These are phyloP conservation scores for Florisuga fusca DNA, from an alignment of 2,797 vertebrate genomes.

Conservation along the genomic window DNA sequence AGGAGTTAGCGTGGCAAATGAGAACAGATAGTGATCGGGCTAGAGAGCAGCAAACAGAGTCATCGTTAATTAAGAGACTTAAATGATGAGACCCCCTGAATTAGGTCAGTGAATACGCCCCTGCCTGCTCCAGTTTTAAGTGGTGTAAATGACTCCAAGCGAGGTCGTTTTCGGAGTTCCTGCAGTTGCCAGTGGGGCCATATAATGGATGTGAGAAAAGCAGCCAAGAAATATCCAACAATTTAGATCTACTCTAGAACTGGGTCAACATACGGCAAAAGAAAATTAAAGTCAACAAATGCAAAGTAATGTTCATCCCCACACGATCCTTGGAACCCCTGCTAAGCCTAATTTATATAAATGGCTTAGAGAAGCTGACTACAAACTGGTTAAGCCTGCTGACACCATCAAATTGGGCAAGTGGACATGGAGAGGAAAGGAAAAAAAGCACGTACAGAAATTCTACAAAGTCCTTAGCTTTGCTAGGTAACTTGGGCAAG, in stretches of 20 bases:
- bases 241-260: conserved; percentile 61
- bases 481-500: conserved; percentile 45
- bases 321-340: conserved; percentile 56
- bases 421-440: conserved; percentile 31
- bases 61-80: conserved; percentile 59
- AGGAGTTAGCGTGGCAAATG: conserved; percentile 30
- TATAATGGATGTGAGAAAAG: conserved; percentile 30
- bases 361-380: conserved; percentile 69
- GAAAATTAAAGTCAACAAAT: conserved; percentile 75
- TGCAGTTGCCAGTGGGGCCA: conserved; percentile 18
- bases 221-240: conserved; percentile 42
- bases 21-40: conserved; percentile 48
- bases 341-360: conserved; percentile 78
- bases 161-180: conserved; percentile 27
- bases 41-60: conserved; percentile 39
- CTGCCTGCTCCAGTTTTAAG: conserved; percentile 46
- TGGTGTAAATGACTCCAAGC: conserved; percentile 42
- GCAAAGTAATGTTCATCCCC: conserved; percentile 69
- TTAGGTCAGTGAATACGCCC: conserved; percentile 49
- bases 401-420: conserved; percentile 64
- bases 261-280: conserved; percentile 66
- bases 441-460: conserved; percentile 47
- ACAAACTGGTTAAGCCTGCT: conserved; percentile 70
- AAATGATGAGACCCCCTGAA: conserved; percentile 28
- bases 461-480: conserved; percentile 22